Evolutionary conservation across 1,140 invertebrate genomes (phyloP), one percentile per base, ranked within the genome.

Genomic region (Listronotus oregonensis): DNA sequence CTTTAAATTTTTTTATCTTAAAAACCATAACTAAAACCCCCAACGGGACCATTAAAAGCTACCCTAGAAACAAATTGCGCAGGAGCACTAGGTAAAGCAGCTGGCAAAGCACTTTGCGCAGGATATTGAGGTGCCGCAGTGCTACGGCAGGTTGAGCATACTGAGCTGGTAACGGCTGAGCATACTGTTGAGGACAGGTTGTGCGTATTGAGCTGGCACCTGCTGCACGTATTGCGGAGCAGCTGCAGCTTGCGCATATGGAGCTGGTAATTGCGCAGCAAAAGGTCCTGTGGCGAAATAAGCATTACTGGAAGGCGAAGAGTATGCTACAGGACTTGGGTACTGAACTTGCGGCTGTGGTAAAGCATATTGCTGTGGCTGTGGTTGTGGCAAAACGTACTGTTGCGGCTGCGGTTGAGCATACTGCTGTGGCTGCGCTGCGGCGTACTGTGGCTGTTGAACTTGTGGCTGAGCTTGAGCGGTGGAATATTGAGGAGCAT

Each of bases 281-380:
- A 37, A 65, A 31, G 63, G 63, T 3, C 63, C 63, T 14, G 54
- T 65, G 0, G 63, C 63, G 42, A 65, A 65, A 34, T 65, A 65
- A 14, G 43, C 47, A 18, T 51, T 58, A 11, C 42, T 58, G 8
- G 15, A 15, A 12, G 47, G 34, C 8, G 37, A 15, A 12, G 59
- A 6, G 27, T 14, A 21, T 34, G 47, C 17, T 37, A 47, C 17
- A 27, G 27, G 47, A 8, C 11, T 32, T 34, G 21, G 11, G 11
- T 43, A 17, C 17, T 43, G 47, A 9, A 8, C 34, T 32, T 54
- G 60, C 14, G n/a, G 61, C 15, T 37, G 42, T 0, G 18, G 31
- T 43, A 9, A 11, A 9, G 32, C 4, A 6, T 27, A 32, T 3
- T 18, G 17, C n/a, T 50, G 47, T 9, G 3, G 17, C 18, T 49